Evolutionary conservation across 2,113 vertebrate species (phyloP).

Genomic region (Crotalus tigris): DNA sequence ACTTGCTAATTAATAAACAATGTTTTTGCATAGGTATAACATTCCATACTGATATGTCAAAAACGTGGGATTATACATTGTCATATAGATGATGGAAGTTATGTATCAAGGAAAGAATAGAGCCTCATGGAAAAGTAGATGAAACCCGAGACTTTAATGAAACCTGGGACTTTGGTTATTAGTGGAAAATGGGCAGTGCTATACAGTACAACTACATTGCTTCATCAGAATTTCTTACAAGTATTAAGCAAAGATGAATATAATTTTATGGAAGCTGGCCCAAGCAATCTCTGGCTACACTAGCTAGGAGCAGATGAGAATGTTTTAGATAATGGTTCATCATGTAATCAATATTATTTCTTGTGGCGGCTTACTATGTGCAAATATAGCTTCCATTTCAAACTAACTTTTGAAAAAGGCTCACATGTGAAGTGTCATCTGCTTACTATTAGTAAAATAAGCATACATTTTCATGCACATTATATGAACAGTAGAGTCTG

Average conservation of each 20-base stretch:
- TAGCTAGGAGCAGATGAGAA: neutral
- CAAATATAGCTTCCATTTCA: no score
- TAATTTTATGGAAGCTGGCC: neutral
- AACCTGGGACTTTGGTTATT: neutral
- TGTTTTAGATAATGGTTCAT: neutral
- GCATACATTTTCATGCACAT: neutral
- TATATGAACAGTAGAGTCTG: neutral
- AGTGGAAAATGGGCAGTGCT: neutral
- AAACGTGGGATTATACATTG: neutral
- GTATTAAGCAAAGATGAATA: neutral
- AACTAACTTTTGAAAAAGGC: neutral
- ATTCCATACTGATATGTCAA: neutral
- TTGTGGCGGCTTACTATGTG: neutral
- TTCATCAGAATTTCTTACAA: fast-evolving
- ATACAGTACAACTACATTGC: neutral
- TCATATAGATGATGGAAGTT: neutral
- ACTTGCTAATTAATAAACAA: constrained; percentile 5
- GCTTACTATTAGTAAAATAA: neutral
- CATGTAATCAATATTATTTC: neutral
- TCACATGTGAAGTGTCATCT: neutral
- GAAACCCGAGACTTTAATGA: neutral
- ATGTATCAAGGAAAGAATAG: neutral
- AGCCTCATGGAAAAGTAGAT: neutral
- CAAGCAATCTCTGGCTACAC: neutral
- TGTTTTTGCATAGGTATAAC: fast-evolving